These are phyloP conservation scores for Ataeniobius toweri DNA, from an alignment of 2,797 vertebrate genomes.

Conservation along the genomic window DNA sequence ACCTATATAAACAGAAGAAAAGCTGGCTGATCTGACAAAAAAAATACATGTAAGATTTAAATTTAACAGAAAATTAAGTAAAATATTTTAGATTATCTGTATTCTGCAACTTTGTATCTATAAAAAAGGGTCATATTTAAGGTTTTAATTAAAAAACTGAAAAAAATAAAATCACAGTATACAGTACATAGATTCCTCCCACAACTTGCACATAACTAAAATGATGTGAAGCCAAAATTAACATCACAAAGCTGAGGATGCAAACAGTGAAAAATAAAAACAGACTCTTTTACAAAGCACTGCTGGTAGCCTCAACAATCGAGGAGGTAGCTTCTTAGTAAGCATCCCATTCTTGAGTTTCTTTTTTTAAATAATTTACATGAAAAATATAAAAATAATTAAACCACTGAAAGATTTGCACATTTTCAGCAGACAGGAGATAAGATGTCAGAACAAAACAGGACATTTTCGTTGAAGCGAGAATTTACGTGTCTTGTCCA, in stretches of 20 bases:
- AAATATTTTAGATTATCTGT: slow-evolving; percentile 53
- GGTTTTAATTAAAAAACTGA: slow-evolving; percentile 87
- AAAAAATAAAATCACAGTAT: slow-evolving; percentile 83
- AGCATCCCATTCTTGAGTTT: slow-evolving; percentile 87
- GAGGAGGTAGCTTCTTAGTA: slow-evolving; percentile 98
- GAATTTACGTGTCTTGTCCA: slow-evolving; percentile 46
- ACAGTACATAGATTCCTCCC: slow-evolving; percentile 91
- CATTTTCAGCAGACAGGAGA: slow-evolving; percentile 87
- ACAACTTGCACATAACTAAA: slow-evolving; percentile 87
- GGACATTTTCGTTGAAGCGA: slow-evolving; percentile 57
- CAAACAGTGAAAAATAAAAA: slow-evolving; percentile 55
- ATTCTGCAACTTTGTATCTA: slow-evolving; percentile 55
- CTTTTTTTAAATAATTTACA: slow-evolving; percentile 92
- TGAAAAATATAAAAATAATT: slow-evolving; percentile 37
- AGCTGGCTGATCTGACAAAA: slow-evolving; percentile 40
- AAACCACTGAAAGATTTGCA: slow-evolving; percentile 77
- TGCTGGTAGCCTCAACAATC: slow-evolving; percentile 91
- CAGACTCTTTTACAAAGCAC: slow-evolving; percentile 84
- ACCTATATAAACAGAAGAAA: slow-evolving; percentile 51
- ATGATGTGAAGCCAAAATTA: slow-evolving; percentile 87
- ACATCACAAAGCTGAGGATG: slow-evolving; percentile 82
- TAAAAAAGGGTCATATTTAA: slow-evolving; percentile 72
- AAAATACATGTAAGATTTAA: slow-evolving; percentile 56
- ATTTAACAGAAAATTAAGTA: slow-evolving; percentile 48
- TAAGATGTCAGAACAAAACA: slow-evolving; percentile 73